Evolutionary conservation across 2,888 invertebrate species (phyloP).

Genomic region (Eristalis tenax): DNA sequence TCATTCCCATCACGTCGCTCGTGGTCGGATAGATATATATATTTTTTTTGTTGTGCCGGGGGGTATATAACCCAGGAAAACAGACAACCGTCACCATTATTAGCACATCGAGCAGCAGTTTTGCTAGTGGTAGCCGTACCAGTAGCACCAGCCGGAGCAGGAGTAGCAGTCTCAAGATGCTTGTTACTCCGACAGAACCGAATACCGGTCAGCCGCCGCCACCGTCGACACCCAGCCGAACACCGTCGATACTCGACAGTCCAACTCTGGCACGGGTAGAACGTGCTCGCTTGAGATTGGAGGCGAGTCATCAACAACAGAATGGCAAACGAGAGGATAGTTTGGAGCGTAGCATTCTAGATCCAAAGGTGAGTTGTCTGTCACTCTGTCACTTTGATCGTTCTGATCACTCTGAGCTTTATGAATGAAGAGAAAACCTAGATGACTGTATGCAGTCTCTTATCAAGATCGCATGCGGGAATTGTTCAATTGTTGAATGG

Average conservation of each 20-base stretch:
- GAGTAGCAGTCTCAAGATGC: constrained; percentile 66
- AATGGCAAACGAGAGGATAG: constrained; percentile 78
- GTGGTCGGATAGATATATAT: no score
- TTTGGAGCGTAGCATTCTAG: constrained; percentile 79
- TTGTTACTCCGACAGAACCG: constrained; percentile 67
- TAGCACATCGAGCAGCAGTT: constrained; percentile 69
- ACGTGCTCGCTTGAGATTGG: constrained; percentile 83
- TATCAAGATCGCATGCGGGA: not conserved
- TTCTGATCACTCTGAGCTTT: not conserved
- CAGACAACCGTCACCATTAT: constrained; percentile 66
- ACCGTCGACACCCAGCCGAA: constrained; percentile 76
- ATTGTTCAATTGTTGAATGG: not conserved
- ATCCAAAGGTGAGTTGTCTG: constrained; percentile 75
- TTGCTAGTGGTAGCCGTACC: constrained; percentile 71
- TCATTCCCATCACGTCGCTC: constrained; percentile 41
- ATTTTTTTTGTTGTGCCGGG: constrained; percentile 32
- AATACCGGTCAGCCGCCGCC: constrained; percentile 62
- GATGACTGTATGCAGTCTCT: not conserved
- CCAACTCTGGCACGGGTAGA: constrained; percentile 84
- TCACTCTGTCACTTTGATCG: not conserved
- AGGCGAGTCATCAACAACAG: constrained; percentile 77
- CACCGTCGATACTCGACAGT: constrained; percentile 84
- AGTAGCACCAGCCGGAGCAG: constrained; percentile 66
- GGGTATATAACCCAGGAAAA: constrained; percentile 15
- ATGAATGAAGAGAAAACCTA: not conserved